phyloP scores from a whole-genome alignment of 2,113 vertebrate species.

The Mastomys natalensis region DNA sequence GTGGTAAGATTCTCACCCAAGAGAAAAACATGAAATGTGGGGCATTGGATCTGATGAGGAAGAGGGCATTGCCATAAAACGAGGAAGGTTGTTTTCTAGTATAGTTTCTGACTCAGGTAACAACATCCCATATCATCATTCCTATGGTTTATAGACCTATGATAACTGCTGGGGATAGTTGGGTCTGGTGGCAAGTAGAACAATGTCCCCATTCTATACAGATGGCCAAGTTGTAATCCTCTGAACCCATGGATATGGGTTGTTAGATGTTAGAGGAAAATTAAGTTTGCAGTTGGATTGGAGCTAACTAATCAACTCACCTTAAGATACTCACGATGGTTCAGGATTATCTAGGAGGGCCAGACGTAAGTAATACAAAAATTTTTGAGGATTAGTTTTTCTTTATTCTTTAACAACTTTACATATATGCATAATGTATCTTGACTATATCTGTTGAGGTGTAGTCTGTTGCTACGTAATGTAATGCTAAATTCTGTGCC shows the following conservation, averaged over 20 bases:
- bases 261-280: not conserved
- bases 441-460: not conserved
- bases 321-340: not conserved
- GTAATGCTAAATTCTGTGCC: too few relatives aligned
- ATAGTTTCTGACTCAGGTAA: not conserved
- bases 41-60: not conserved
- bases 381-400: not conserved
- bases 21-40: not conserved
- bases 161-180: not conserved
- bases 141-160: not conserved
- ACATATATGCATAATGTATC: too few relatives aligned
- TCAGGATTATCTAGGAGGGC: not conserved
- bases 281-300: not conserved
- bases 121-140: rapidly evolving
- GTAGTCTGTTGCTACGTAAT: too few relatives aligned
- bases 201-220: not conserved
- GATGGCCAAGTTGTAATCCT: not conserved
- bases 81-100: not conserved
- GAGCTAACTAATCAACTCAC: not conserved
- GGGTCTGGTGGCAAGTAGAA: not conserved
- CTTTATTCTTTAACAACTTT: not conserved
- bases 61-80: not conserved
- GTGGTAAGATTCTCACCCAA: not conserved
- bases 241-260: not conserved
- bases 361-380: not conserved